phyloP scores from a whole-genome alignment of 2,113 vertebrate species.

The Mus musculus region DNA sequence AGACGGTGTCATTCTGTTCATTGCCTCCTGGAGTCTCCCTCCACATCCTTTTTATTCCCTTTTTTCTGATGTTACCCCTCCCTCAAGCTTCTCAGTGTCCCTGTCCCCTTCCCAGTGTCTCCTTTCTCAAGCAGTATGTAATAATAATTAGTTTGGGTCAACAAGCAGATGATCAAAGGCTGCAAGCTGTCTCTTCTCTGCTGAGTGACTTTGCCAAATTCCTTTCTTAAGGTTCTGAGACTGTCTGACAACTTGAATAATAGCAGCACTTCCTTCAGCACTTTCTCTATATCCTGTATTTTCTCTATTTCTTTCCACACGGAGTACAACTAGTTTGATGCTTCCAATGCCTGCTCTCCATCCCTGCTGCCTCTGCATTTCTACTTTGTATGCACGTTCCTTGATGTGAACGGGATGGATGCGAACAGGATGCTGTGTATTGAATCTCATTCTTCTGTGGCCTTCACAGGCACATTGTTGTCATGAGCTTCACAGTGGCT shows the following conservation, averaged over 20 bases:
- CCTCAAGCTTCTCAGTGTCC: not conserved
- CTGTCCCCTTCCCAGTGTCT: not conserved
- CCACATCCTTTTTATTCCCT: accelerated
- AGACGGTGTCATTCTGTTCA: not conserved
- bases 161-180: not conserved
- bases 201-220: not conserved
- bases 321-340: not conserved
- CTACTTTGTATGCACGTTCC: not conserved
- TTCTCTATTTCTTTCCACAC: not conserved
- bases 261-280: not conserved
- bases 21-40: not conserved
- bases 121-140: not conserved
- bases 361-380: not conserved
- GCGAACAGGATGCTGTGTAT: not conserved
- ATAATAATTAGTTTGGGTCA: not conserved
- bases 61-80: not conserved
- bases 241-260: not conserved
- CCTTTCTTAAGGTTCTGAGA: not conserved
- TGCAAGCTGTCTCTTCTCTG: not conserved
- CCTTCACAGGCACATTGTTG: not conserved
- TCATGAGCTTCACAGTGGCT: not conserved
- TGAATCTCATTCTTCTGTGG: not conserved
- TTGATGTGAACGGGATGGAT: not conserved
- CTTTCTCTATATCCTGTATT: too few species aligned
- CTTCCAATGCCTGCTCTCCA: not conserved